A percentile compares a stretch with the other conserved stretches of the same genome.
Evolutionary conservation across 2,797 vertebrate species (phyloP).

Genomic region (Gambelia wislizenii): DNA sequence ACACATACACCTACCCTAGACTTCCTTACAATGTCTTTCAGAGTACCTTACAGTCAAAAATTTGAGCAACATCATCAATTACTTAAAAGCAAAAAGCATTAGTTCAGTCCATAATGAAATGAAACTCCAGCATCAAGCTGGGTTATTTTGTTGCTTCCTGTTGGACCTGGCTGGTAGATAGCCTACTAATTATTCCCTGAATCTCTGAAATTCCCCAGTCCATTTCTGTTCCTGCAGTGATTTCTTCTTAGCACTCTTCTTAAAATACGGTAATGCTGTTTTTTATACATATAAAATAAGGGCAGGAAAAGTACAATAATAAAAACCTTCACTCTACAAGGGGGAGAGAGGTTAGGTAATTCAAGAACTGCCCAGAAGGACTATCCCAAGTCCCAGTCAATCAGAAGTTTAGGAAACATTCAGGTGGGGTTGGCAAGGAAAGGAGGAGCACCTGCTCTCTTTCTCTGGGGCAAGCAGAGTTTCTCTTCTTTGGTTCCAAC

Average conservation of each 20-base stretch:
- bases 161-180: not conserved
- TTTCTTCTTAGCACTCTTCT: too few species aligned
- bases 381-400: too few species aligned
- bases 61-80: not conserved
- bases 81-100: not conserved
- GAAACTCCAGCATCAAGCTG: not conserved
- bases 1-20: not conserved
- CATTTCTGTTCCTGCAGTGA: not conserved
- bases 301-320: not conserved
- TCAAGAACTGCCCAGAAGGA: too few species aligned
- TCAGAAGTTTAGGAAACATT: too few species aligned
- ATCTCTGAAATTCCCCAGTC: not conserved
- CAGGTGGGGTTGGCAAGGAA: too few species aligned
- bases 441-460: too few species aligned
- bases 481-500: too few species aligned
- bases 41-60: not conserved
- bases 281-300: not conserved
- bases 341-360: too few species aligned
- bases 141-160: not conserved
- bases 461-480: too few species aligned
- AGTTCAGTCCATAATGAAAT: not conserved
- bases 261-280: too few species aligned
- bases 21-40: constrained; percentile 1
- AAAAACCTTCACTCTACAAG: too few species aligned
- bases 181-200: not conserved